Evolutionary conservation across 1,140 invertebrate species (phyloP).

Genomic region (Capitella teleta): DNA sequence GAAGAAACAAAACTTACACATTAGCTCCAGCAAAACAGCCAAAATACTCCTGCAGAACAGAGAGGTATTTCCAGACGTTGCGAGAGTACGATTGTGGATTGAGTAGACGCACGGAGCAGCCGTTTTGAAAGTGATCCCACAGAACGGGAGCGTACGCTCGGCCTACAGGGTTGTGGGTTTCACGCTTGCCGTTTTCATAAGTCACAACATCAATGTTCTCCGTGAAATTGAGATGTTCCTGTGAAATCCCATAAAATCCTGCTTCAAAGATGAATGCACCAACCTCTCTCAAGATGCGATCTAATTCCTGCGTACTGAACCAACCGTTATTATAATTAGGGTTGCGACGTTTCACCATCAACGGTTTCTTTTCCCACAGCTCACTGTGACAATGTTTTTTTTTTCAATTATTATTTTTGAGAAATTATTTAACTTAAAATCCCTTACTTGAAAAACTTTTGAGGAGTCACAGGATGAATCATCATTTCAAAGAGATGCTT

Average conservation of each 20-base stretch:
- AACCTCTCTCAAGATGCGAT: conserved; percentile 60
- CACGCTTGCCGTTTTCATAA: conserved; percentile 62
- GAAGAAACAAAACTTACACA: conserved; percentile 45
- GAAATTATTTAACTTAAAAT: no score
- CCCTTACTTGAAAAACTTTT: conserved; percentile 53
- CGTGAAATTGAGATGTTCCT: conserved; percentile 63
- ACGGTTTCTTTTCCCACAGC: conserved; percentile 68
- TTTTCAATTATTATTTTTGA: no score
- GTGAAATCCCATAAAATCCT: conserved; percentile 15
- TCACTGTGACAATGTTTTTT: conserved; percentile 30
- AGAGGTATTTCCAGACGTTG: conserved; percentile 49
- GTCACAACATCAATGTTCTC: conserved; percentile 85
- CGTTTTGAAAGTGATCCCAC: conserved; percentile 82
- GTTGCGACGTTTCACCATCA: conserved; percentile 58
- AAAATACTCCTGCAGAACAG: conserved; percentile 86
- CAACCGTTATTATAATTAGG: conserved; percentile 59
- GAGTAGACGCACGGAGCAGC: conserved; percentile 78
- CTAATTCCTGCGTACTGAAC: conserved; percentile 63
- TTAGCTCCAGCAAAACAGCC: conserved; percentile 88
- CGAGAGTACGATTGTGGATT: conserved; percentile 84
- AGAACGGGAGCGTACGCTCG: conserved; percentile 59
- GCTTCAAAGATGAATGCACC: neutral
- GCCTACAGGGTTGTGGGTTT: conserved; percentile 78
- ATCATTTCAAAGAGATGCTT: conserved; percentile 57
- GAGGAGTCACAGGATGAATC: conserved; percentile 52